These are phyloP conservation scores for Crepidodera aurea DNA, from an alignment of 2,888 invertebrate genomes.

Conservation along the genomic window DNA sequence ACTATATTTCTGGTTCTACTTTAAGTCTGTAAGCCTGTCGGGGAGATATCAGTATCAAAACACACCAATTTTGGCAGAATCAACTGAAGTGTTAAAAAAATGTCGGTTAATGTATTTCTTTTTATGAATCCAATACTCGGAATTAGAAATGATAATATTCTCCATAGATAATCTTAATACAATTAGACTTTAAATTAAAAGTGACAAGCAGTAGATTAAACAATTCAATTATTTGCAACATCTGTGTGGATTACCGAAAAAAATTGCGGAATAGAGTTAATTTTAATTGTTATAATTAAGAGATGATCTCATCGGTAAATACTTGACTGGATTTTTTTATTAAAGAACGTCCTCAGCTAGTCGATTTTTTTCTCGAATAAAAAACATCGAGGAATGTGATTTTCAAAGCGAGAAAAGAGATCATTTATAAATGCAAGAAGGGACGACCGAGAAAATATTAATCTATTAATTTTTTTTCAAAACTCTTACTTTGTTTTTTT, in stretches of 20 bases:
- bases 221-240: conserved; percentile 18
- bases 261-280: conserved; percentile 3
- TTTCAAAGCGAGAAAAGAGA: no score
- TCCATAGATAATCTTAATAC: conserved; percentile 4
- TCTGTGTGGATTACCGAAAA: conserved; percentile 4
- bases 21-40: no score
- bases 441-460: no score
- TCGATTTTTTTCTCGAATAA: no score
- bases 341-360: no score
- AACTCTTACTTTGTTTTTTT: no score
- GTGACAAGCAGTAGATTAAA: conserved; percentile 11
- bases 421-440: no score
- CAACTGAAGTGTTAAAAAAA: not conserved
- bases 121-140: not conserved
- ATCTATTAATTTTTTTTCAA: no score
- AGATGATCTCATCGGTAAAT: conserved; percentile 12
- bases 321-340: not conserved
- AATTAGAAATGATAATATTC: conserved; percentile 17
- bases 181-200: conserved; percentile 17
- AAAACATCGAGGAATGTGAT: no score
- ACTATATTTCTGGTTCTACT: no score
- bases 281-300: conserved; percentile 6
- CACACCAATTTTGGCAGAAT: no score
- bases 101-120: not conserved
- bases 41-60: no score